Percentiles rank a stretch among this genome's conserved stretches.
phyloP scores from a whole-genome alignment of 64 coral and sea anemone species.

The Pachyseris speciosa region DNA sequence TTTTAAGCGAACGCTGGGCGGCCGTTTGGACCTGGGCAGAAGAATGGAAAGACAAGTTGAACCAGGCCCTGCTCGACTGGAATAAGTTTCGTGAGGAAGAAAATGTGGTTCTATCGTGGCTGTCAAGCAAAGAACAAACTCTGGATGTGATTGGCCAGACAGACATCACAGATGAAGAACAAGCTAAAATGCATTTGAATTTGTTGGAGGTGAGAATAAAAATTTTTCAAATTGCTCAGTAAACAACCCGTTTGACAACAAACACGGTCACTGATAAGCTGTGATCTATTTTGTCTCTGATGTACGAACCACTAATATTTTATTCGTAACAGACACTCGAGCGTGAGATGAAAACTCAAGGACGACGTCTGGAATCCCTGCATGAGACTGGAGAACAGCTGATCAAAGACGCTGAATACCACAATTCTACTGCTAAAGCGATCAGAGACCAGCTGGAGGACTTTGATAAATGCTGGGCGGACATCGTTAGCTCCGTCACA shows the following conservation, averaged over 20 bases:
- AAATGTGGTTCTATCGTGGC: conserved; percentile 55
- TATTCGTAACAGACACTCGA: conserved; percentile 30
- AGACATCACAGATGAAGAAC: conserved; percentile 74
- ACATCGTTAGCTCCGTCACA: conserved; percentile 4
- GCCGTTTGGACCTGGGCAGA: conserved; percentile 89
- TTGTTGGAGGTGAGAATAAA: conserved; percentile 67
- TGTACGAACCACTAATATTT: not conserved
- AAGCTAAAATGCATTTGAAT: conserved; percentile 51
- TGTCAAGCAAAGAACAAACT: conserved; percentile 64
- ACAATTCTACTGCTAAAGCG: conserved; percentile 49
- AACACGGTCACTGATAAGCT: no score
- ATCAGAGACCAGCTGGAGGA: conserved; percentile 75
- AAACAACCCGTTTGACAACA: no score
- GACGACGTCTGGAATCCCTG: conserved; percentile 28
- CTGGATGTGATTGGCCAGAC: conserved; percentile 48
- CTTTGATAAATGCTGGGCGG: conserved; percentile 81
- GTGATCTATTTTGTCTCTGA: not conserved
- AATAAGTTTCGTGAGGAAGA: conserved; percentile 58
- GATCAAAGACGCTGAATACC: conserved; percentile 79
- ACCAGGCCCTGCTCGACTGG: conserved; percentile 68
- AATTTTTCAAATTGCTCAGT: no score
- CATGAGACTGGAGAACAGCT: conserved; percentile 67
- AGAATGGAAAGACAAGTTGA: conserved; percentile 70
- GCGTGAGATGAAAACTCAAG: conserved; percentile 58
- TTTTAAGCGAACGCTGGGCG: conserved; percentile 86